These are phyloP conservation scores for Forbesichthys papilliferus DNA, from an alignment of 2,113 vertebrate genomes.

Conservation along the genomic window DNA sequence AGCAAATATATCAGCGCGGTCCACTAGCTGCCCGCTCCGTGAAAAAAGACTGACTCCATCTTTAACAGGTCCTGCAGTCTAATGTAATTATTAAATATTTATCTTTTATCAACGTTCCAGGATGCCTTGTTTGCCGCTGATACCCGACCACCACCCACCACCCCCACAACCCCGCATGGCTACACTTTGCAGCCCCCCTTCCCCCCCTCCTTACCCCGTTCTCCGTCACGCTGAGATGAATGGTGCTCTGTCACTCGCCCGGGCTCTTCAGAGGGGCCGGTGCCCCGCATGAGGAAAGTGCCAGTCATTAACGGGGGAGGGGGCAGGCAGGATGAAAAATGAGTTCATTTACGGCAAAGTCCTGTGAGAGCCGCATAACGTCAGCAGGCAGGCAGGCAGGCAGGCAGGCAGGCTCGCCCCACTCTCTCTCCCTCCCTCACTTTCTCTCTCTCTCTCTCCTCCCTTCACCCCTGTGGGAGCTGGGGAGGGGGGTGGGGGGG, in stretches of 20 bases:
- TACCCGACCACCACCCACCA: too few species aligned
- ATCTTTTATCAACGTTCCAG: background rate
- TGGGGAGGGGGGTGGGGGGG: conserved; percentile 18
- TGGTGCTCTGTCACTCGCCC: conserved; percentile 76
- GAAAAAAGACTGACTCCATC: too few species aligned
- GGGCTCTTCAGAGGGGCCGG: conserved; percentile 76
- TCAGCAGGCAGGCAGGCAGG: conserved; percentile 51
- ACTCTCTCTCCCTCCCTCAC: conserved; percentile 25
- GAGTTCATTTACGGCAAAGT: conserved; percentile 83
- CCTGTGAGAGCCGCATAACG: conserved; percentile 80
- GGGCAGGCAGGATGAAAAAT: conserved; percentile 83
- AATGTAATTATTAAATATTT: background rate
- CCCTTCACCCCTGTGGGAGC: conserved; percentile 59
- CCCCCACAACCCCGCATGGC: too few species aligned
- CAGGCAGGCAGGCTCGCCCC: conserved; percentile 32
- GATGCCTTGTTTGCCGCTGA: background rate
- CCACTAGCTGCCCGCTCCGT: too few species aligned
- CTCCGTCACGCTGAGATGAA: conserved; percentile 77
- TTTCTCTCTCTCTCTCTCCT: conserved; percentile 28
- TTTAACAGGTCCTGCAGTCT: too few species aligned
- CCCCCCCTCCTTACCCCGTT: conserved; percentile 26
- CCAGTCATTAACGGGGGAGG: conserved; percentile 79
- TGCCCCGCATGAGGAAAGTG: conserved; percentile 80
- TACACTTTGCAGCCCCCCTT: background rate
- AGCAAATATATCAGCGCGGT: too few species aligned